Percentiles rank a stretch among this genome's conserved stretches.
Evolutionary conservation across 2,797 vertebrate species (phyloP).

Genomic region (Melanotaenia pygmaea): DNA sequence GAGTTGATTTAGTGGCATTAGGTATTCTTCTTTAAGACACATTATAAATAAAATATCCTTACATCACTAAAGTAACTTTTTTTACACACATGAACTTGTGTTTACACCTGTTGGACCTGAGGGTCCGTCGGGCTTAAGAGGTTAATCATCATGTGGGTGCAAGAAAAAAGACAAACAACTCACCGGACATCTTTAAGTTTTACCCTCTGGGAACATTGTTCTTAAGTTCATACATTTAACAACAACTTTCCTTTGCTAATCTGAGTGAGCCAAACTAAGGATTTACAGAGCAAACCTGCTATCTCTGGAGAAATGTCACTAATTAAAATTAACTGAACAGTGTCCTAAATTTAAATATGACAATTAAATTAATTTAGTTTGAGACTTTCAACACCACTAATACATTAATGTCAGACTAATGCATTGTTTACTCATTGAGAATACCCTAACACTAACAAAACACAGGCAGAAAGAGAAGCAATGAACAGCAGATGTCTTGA

Average conservation of each 20-base stretch:
- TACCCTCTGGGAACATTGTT: not conserved
- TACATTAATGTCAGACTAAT: constrained; percentile 24
- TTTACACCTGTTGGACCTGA: no score
- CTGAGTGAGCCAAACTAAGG: not conserved
- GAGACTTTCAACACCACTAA: not conserved
- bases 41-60: no score
- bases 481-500: constrained; percentile 58
- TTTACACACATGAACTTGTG: no score
- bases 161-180: not conserved
- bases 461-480: constrained; percentile 23
- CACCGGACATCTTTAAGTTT: not conserved
- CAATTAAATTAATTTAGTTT: not conserved
- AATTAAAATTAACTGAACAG: not conserved
- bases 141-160: not conserved
- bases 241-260: not conserved
- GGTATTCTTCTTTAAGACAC: no score
- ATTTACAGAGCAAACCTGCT: not conserved
- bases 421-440: not conserved
- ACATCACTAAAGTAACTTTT: no score
- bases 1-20: no score
- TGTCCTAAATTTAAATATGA: not conserved
- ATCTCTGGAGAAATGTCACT: not conserved
- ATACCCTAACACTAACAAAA: constrained; percentile 17
- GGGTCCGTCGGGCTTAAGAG: no score
- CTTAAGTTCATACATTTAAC: not conserved